Base-by-base conservation (phyloP, 2,113 vertebrate species). In the Sminthopsis crassicaudata region DNA sequence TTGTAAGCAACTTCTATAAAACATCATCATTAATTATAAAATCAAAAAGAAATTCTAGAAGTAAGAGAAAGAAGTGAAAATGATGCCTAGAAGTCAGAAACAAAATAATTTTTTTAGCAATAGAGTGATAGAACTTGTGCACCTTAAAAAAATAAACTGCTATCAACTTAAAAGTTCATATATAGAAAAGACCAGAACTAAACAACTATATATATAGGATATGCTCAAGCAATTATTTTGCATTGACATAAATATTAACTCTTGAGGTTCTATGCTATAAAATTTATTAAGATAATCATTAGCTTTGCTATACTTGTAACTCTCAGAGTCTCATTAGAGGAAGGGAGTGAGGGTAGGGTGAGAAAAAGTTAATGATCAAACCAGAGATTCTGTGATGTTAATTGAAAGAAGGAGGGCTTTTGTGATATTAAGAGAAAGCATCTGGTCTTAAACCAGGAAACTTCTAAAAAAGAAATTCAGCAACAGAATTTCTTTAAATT, bases 11-110 rank as follows among this genome's bases (percentile, higher is more conserved):
- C 92, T 42, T 51, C 91, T 93, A 90, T 97, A 95, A 96, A 97
- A 55, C 91, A 96, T 94, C 95, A 93, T 30, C 95, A 96, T 57
- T 96, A 97, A 93, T 92, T 48, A 96, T 92, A 95, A 96, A 24
- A 5, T 30, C 26, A 24, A 53, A 95, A 94, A 95, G 89, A 53
- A 90, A 52, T 90, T 89, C 88, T 94, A 52, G 94, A 19, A 89
- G 51, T 16, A 60, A 93, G 46, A n/a, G 88, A 3, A 76, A 3
- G 88, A 26, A 67, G 89, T 19, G 91, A 57, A 90, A 89, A 93
- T 92, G 89, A 84, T 52, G 46, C 92, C 60, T 52, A 97, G n/a
- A 50, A 92, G 54, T 25, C 53, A 30, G 16, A 93, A 90, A 7
- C 53, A 67, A 51, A 92, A 91, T 89, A 24, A 23, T 0, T 25